Base-by-base conservation (phyloP, 2,888 invertebrate genomes). In the Hemithea aestivaria region DNA sequence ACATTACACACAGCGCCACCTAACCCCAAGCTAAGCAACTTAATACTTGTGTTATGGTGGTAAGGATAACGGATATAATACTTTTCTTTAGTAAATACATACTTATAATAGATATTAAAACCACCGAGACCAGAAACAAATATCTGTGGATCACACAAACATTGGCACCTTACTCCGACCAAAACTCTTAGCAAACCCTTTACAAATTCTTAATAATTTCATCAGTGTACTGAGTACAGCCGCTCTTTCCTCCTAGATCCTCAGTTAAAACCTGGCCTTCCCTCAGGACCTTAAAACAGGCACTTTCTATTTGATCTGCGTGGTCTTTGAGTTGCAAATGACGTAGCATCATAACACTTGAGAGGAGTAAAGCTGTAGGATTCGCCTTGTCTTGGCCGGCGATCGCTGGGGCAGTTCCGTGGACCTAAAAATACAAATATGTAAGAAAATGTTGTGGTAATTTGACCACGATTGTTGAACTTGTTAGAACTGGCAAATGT, bases 341-440 rank as follows among this genome's bases (percentile, higher is more conserved):
- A 21, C 96, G 91, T 41, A 99, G 89, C 99, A 99, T 99, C 99
- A 99, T 99, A 1, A 98, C 97, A 0, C 94, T 95, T 1, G 98
- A 98, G 2, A 99, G 90, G 6, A 99, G 89, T 10, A 99, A 88
- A 6, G 99, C 99, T 0, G 99, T 99, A 7, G 99, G 99, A 75
- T 99, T 99, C 23, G 99, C 99, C 74, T 94, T 92, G 88, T 99
- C 98, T 73, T 96, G 92, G 6, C 99, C 99, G 26, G 98, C 98
- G 67, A 99, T 98, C 53, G 96, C 94, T 0, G 98, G 98, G 1
- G 98, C 98, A 7, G 98, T 98, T 26, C 98, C 98, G 73, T 99
- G 98, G 2, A 98, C 96, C 94, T 96, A 58, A 1, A 58, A 58
- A n/a, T n/a, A n/a, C n/a, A n/a, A n/a, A n/a, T n/a, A n/a, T n/a